Evolutionary conservation across 1,140 invertebrate species (phyloP).

Genomic region (Meloidogyne hapla): DNA sequence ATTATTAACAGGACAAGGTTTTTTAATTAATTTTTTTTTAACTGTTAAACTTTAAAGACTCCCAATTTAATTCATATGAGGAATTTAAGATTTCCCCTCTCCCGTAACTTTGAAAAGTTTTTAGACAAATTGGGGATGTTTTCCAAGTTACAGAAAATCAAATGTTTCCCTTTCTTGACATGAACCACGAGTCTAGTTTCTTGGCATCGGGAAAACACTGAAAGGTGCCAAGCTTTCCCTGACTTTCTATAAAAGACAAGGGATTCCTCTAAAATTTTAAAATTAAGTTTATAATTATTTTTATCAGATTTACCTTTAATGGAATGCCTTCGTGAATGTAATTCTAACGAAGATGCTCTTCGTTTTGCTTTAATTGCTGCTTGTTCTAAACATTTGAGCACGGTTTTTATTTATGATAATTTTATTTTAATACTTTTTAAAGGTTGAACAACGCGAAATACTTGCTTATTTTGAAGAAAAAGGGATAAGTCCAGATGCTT

Average conservation of each 20-base stretch:
- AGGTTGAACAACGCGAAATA: slow-evolving; percentile 40
- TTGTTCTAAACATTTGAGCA: slow-evolving; percentile 75
- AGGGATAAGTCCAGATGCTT: slow-evolving; percentile 45
- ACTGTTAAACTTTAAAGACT: no score
- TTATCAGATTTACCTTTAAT: slow-evolving; percentile 26
- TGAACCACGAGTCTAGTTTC: no score
- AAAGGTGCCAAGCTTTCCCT: no score
- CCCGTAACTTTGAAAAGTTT: no score
- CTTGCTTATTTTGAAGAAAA: slow-evolving; percentile 40
- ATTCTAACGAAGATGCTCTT: slow-evolving; percentile 83
- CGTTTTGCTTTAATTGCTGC: slow-evolving; percentile 88
- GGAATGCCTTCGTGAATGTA: slow-evolving; percentile 34
- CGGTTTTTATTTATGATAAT: slow-evolving; percentile 26
- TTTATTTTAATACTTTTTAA: slow-evolving; percentile 15
- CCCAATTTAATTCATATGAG: no score
- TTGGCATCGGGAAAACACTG: no score
- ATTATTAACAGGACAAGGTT: slow-evolving; percentile 74
- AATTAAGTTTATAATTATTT: slow-evolving; percentile 4
- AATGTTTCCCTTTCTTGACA: no score
- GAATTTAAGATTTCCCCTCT: no score
- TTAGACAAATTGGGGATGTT: no score
- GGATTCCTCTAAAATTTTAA: no score
- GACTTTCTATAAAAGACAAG: no score
- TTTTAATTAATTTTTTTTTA: slow-evolving; percentile 53
- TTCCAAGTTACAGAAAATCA: no score